phyloP scores from a whole-genome alignment of 92 coral and sea anemone species.

The Heliopora coerulea region DNA sequence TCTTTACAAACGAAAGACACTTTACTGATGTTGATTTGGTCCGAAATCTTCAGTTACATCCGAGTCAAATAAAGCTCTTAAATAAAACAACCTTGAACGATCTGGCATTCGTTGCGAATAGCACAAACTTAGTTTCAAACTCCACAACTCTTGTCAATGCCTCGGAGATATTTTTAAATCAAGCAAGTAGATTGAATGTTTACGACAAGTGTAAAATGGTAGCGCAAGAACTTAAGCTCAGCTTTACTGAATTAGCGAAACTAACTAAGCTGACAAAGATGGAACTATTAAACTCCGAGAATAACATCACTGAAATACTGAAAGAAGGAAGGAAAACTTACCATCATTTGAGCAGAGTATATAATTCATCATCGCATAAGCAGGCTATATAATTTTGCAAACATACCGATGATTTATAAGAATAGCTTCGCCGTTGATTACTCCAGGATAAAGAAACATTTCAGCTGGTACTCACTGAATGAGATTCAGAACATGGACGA shows the following conservation, averaged over 20 bases:
- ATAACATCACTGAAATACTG: neutral
- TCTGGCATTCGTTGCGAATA: slow-evolving; percentile 1
- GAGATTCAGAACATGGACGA: too few relatives aligned
- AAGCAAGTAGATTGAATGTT: neutral
- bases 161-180: neutral
- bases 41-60: slow-evolving; percentile 19
- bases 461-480: too few relatives aligned
- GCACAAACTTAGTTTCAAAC: neutral
- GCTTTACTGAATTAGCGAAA: slow-evolving; percentile 4
- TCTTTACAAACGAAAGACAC: slow-evolving; percentile 11
- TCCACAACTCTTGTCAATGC: neutral
- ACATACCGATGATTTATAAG: too few relatives aligned
- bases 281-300: neutral
- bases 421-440: too few relatives aligned
- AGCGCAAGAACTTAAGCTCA: neutral
- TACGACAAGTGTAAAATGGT: slow-evolving; percentile 5
- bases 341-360: neutral
- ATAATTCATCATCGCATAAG: too few relatives aligned
- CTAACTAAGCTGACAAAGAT: slow-evolving; percentile 1
- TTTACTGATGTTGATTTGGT: slow-evolving; percentile 30
- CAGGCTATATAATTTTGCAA: too few relatives aligned
- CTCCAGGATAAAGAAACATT: too few relatives aligned
- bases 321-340: neutral
- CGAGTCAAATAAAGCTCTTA: slow-evolving; percentile 18
- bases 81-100: slow-evolving; percentile 11